These are phyloP conservation scores for Styela plicata DNA, from an alignment of 23 tunicate genomes.

Conservation along the genomic window DNA sequence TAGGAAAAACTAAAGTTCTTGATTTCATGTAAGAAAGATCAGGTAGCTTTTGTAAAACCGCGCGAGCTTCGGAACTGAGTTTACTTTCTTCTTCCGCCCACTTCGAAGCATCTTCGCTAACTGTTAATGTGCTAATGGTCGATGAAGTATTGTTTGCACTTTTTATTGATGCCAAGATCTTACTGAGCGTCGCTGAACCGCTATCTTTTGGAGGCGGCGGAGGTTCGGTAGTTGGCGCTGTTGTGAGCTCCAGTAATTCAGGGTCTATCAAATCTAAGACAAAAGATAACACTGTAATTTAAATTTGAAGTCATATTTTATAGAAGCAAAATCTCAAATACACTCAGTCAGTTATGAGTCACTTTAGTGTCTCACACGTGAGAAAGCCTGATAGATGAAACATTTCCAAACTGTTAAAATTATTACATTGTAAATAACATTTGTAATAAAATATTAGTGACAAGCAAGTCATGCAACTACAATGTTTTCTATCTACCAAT, in stretches of 20 bases:
- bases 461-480: neutral
- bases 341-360: no score
- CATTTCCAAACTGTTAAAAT: no score
- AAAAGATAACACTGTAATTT: no score
- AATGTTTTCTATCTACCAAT: neutral
- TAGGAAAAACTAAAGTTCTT: constrained; percentile 60
- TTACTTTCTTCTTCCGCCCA: constrained; percentile 47
- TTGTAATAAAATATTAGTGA: no score
- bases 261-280: constrained; percentile 65
- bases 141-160: constrained; percentile 23
- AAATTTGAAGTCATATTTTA: no score
- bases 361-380: no score
- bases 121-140: neutral
- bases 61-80: constrained; percentile 37
- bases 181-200: constrained; percentile 31
- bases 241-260: constrained; percentile 68
- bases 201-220: constrained; percentile 23
- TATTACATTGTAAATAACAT: no score
- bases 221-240: constrained; percentile 52
- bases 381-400: no score
- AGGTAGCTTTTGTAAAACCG: constrained; percentile 47
- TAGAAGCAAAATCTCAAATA: no score
- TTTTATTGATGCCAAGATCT: constrained; percentile 68
- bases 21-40: constrained; percentile 80
- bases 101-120: constrained; percentile 1